Evolutionary conservation across 2,797 vertebrate species (phyloP), one percentile per base, ranked within the genome.

Genomic region (Pseudomugil gertrudae): DNA sequence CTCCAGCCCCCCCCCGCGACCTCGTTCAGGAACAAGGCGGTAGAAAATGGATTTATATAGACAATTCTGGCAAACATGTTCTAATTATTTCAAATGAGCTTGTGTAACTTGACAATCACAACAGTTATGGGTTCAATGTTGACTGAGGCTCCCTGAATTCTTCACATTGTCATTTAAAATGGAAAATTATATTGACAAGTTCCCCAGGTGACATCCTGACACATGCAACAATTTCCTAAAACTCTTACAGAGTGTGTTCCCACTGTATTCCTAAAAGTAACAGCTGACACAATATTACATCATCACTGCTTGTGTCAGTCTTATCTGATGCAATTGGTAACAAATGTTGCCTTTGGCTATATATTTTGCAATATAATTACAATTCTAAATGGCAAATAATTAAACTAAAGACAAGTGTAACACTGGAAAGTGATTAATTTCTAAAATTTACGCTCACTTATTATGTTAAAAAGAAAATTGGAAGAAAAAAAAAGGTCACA

Each of bases 241-340:
- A 59, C 21, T 67, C 47, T 56, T 24, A 30, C n/a, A 23, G 35
- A 30, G 35, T 40, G 33, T 40, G 56, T 19, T 38, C 19, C 14
- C 23, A 57, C 26, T 17, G 3, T 43, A 52, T 51, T 29, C 6
- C 14, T 24, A 19, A 33, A 48, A 26, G 30, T 33, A 50, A 17
- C 21, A 11, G 33, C 24, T 57, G 33, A 51, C 48, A 45, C 32
- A 66, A 38, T 35, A 4, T 50, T 50, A 51, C 5, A 29, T 36
- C 47, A 51, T 40, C 35, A 50, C 11, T 33, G 21, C 23, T 4
- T 30, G 55, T 58, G 33, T 38, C 48, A 38, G 21, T 51, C 14
- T 36, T 58, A 36, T 29, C 7, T 51, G 51, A 64, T 64, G 62
- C n/a, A 64, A 55, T 11, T 24, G 36, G 8, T 24, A 32, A 59